phyloP scores from a whole-genome alignment of 1,140 invertebrate species.

The Galendromus occidentalis region DNA sequence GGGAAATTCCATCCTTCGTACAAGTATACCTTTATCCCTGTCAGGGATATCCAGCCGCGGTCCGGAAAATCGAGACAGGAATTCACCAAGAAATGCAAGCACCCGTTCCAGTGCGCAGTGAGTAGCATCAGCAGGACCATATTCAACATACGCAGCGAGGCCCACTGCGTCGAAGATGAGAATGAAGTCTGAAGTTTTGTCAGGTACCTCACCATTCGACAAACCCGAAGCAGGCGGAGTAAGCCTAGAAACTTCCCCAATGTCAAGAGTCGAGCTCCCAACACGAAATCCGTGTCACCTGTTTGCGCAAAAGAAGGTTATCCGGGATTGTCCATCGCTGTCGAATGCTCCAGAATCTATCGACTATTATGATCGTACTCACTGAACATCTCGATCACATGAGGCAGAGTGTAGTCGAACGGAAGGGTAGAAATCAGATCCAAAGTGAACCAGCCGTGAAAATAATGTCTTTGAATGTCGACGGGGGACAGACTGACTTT shows the following conservation, averaged over 20 bases:
- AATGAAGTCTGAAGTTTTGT: conserved; percentile 1
- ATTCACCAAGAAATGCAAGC: neutral
- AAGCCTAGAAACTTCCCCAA: neutral
- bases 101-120: conserved; percentile 1
- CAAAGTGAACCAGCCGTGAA: neutral
- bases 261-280: neutral
- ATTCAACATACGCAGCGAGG: neutral
- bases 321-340: neutral
- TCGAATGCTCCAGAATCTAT: neutral
- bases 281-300: neutral
- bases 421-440: neutral
- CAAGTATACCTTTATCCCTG: neutral
- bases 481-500: neutral
- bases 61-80: neutral
- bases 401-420: neutral
- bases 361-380: neutral
- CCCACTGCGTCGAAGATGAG: neutral
- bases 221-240: neutral
- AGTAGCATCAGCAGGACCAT: conserved; percentile 3
- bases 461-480: neutral
- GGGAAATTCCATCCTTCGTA: neutral
- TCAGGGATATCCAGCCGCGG: neutral
- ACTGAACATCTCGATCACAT: neutral
- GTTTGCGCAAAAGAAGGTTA: neutral
- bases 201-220: neutral